Evolutionary conservation across 2,797 vertebrate species (phyloP), one percentile per base, ranked within the genome.

Genomic region (Gymnoscopelus braueri): DNA sequence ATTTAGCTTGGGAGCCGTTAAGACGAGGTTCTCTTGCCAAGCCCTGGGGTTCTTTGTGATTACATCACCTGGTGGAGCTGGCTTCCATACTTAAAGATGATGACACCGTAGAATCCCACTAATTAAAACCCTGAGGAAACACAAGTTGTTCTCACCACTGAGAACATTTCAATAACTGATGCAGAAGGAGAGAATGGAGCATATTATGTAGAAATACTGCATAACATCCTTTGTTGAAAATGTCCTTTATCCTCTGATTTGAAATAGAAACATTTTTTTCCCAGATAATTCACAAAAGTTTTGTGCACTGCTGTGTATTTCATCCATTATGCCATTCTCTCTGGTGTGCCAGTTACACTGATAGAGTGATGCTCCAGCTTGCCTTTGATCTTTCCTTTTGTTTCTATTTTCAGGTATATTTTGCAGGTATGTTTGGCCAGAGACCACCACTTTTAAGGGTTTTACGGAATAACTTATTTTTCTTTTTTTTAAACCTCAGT

Each of bases 331-430:
- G 39, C 39, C 9, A 10, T 44, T 10, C 39, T 44, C 39, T 44
- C 39, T 44, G 39, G 55, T 13, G 35, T 8, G 1, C 12, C 56
- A 58, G 26, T 19, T 44, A 60, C 9, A 4, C 57, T 59, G 32
- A 1, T 23, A 11, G 35, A 60, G 56, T 39, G 12, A 3, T 1
- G 11, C 60, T 50, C 23, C 29, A 44, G 35, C 35, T n/a, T 69
- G 57, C 58, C 74, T 72, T 66, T n/a, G 47, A 70, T 49, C 23
- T 15, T 35, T 5, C 13, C 7, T 50, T 78, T 70, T 32, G 58
- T 65, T 55, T 26, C 6, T 49, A 44, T 44, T 44, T 44, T 10
- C 39, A 10, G 39, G 39, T 9, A 29, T 32, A 7, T 39, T n/a
- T 11, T 23, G 14, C 26, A 79, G 13, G 67, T 67, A 14, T 23